Percentiles rank a stretch among this genome's conserved stretches.
Conservation (phyloP, 2,888 invertebrate species). For the Tuberolachnus salignus region DNA sequence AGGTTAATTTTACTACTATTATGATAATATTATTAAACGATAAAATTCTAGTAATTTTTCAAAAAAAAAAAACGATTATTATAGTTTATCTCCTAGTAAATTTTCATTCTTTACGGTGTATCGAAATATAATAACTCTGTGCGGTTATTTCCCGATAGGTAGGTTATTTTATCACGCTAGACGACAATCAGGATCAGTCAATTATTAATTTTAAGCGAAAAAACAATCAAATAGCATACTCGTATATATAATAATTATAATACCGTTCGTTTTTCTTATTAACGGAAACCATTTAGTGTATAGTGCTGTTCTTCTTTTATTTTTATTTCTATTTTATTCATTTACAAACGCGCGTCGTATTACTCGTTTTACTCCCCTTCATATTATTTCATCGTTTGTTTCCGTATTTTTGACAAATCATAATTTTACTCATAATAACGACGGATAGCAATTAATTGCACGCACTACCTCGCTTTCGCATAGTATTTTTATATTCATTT, state of each 20-base stretch:
- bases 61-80: no score
- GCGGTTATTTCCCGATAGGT: not conserved
- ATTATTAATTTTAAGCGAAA: conserved; percentile 27
- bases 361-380: not conserved
- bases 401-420: not conserved
- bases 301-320: no score
- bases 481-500: no score
- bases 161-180: not conserved
- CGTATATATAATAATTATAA: not conserved
- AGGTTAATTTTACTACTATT: no score
- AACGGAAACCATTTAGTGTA: not conserved
- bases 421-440: not conserved
- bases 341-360: conserved; percentile 5
- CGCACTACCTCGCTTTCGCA: conserved; percentile 23
- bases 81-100: no score
- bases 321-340: not conserved
- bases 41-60: no score
- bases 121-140: not conserved
- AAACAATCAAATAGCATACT: not conserved
- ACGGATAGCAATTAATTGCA: conserved; percentile 31
- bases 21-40: no score
- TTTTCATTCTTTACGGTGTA: no score
- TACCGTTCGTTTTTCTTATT: not conserved
- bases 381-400: not conserved
- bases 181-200: conserved; percentile 21